A percentile compares a stretch with the other conserved stretches of the same genome.
Evolutionary conservation across 2,797 vertebrate species (phyloP).

Genomic region (Acanthopagrus latus): DNA sequence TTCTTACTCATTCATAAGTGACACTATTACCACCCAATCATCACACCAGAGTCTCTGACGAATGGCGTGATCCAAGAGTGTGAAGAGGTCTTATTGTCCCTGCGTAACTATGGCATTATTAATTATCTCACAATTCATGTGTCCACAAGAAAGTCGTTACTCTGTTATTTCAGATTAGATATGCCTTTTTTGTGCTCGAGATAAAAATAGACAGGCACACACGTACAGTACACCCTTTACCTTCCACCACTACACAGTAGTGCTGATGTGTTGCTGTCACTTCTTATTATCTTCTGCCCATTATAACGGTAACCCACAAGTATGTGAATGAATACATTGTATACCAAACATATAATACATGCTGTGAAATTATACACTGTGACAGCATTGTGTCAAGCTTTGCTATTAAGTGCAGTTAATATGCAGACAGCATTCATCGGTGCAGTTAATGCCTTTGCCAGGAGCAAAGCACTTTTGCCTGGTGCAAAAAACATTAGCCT

Average conservation of each 20-base stretch:
- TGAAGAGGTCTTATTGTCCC: constrained; percentile 30
- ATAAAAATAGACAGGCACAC: constrained; percentile 60
- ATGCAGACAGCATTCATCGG: constrained; percentile 36
- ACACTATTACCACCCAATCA: constrained; percentile 20
- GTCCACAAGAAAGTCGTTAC: constrained; percentile 53
- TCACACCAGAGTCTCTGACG: constrained; percentile 13
- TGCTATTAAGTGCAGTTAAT: constrained; percentile 27
- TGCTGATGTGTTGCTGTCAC: constrained; percentile 35
- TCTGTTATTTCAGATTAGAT: constrained; percentile 52
- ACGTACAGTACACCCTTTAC: constrained; percentile 41
- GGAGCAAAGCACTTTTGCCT: constrained; percentile 41
- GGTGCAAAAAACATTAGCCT: constrained; percentile 51
- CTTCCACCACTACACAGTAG: constrained; percentile 54
- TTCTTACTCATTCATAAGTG: constrained; percentile 20
- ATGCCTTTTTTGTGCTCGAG: constrained; percentile 47
- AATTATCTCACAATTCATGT: constrained; percentile 50
- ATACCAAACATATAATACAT: constrained; percentile 20
- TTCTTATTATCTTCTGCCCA: constrained; percentile 34
- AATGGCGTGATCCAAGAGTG: not conserved
- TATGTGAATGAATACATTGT: constrained; percentile 37
- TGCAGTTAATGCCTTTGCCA: constrained; percentile 51
- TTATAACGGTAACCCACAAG: constrained; percentile 37
- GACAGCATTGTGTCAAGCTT: constrained; percentile 39
- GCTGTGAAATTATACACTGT: constrained; percentile 32
- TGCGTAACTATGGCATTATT: constrained; percentile 22